Evolutionary conservation across 2,113 vertebrate genomes (phyloP).

Genomic region (Amazona vittata): DNA sequence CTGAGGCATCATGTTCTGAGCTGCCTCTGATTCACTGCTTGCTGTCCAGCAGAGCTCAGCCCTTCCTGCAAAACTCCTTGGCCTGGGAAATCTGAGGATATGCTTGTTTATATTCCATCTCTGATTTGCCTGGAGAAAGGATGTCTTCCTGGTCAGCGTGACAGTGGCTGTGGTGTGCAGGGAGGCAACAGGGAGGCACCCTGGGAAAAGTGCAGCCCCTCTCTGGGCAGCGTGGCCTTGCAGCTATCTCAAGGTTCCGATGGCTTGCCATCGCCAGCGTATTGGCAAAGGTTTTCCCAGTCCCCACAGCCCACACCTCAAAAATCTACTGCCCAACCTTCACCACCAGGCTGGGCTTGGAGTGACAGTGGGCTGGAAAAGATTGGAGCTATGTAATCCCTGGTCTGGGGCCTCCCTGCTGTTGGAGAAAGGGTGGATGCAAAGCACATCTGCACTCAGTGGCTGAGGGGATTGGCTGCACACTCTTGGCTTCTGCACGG

Average conservation of each 20-base stretch:
- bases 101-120: not conserved
- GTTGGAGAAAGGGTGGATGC: not conserved
- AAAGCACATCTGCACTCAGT: not conserved
- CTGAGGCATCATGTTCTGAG: slow-evolving; percentile 14
- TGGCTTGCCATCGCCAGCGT: not conserved
- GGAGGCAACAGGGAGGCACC: not conserved
- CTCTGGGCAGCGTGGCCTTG: not conserved
- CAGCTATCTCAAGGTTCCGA: fast-evolving
- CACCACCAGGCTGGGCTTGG: not conserved
- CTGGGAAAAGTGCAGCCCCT: not conserved
- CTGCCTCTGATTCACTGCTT: slow-evolving; percentile 16
- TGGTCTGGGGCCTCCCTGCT: fast-evolving
- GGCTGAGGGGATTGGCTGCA: not conserved
- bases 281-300: fast-evolving
- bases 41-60: not conserved
- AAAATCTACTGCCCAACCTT: not conserved
- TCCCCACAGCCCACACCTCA: fast-evolving
- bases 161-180: not conserved
- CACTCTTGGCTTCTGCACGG: fast-evolving
- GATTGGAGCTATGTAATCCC: not conserved
- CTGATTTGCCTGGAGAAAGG: not conserved
- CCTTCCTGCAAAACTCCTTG: not conserved
- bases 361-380: not conserved
- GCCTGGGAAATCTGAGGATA: not conserved
- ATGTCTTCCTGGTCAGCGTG: not conserved